phyloP scores from a whole-genome alignment of 2,797 vertebrate species.

The Hephaestus fuliginosus region DNA sequence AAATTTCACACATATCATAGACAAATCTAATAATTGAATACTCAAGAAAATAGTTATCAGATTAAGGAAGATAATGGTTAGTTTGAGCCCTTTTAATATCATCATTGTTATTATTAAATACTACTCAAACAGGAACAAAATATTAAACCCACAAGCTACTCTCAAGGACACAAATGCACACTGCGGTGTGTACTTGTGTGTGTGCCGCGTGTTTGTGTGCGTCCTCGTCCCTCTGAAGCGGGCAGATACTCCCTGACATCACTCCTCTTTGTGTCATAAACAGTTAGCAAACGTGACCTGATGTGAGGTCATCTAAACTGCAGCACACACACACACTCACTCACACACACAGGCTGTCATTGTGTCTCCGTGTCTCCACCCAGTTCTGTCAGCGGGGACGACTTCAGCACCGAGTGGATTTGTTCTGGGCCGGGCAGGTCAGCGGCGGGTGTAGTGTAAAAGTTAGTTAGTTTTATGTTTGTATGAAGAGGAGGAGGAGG shows the following conservation, averaged over 20 bases:
- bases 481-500: constrained; percentile 55
- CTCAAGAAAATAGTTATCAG: not conserved
- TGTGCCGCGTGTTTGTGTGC: constrained; percentile 18
- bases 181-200: constrained; percentile 36
- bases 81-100: not conserved
- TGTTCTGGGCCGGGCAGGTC: constrained; percentile 80
- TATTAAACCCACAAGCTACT: not conserved
- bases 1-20: not conserved
- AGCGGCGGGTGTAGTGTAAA: constrained; percentile 59
- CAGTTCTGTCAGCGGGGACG: constrained; percentile 24
- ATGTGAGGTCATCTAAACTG: constrained; percentile 61
- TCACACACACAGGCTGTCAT: constrained; percentile 50
- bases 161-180: constrained; percentile 29
- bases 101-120: not conserved
- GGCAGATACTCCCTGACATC: constrained; percentile 56
- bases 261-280: constrained; percentile 69
- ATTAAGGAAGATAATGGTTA: constrained; percentile 12
- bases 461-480: constrained; percentile 75
- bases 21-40: not conserved
- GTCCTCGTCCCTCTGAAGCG: constrained; percentile 19
- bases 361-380: constrained; percentile 53
- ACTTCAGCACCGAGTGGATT: constrained; percentile 61
- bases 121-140: not conserved
- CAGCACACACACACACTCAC: constrained; percentile 48
- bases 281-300: constrained; percentile 74